Percentiles rank a stretch among this genome's conserved stretches.
Conservation (phyloP, 2,888 invertebrate genomes). For the Eupithecia subumbrata region DNA sequence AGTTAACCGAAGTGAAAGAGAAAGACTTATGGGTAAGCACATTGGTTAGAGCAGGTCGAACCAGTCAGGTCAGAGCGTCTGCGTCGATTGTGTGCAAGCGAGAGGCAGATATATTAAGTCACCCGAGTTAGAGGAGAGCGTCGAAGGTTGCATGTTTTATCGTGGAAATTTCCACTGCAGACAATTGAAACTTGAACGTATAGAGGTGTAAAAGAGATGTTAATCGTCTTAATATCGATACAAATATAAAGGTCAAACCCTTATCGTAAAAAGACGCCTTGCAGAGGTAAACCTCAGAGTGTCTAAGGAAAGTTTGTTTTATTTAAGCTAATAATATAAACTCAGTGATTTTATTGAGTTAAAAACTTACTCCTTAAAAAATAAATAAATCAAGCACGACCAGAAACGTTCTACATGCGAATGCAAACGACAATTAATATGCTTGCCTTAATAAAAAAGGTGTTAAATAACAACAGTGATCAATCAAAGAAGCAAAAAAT, state of each 20-base stretch:
- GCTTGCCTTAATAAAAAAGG: too few relatives aligned
- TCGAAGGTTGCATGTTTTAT: slow-evolving; percentile 79
- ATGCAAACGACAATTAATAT: neutral
- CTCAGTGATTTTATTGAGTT: too few relatives aligned
- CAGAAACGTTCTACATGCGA: neutral
- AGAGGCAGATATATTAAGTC: slow-evolving; percentile 60
- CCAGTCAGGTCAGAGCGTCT: slow-evolving; percentile 78
- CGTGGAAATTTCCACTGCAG: slow-evolving; percentile 83
- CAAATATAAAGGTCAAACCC: neutral
- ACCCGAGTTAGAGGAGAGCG: slow-evolving; percentile 59
- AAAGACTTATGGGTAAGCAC: slow-evolving; percentile 55
- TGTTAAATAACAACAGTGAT: neutral
- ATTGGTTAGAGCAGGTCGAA: slow-evolving; percentile 64
- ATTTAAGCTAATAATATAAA: too few relatives aligned
- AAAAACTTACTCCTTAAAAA: neutral
- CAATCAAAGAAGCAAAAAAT: too few relatives aligned
- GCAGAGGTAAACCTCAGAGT: neutral
- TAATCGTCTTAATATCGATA: slow-evolving; percentile 49
- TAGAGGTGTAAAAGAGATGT: slow-evolving; percentile 63
- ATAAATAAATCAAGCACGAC: neutral
- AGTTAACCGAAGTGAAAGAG: slow-evolving; percentile 69
- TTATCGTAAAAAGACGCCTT: neutral
- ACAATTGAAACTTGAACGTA: slow-evolving; percentile 81
- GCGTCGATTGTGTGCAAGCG: slow-evolving; percentile 71
- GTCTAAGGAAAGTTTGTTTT: neutral